Evolutionary conservation across 1,140 invertebrate species (phyloP), one percentile per base, ranked within the genome.

Genomic region (Pectinophora gossypiella): DNA sequence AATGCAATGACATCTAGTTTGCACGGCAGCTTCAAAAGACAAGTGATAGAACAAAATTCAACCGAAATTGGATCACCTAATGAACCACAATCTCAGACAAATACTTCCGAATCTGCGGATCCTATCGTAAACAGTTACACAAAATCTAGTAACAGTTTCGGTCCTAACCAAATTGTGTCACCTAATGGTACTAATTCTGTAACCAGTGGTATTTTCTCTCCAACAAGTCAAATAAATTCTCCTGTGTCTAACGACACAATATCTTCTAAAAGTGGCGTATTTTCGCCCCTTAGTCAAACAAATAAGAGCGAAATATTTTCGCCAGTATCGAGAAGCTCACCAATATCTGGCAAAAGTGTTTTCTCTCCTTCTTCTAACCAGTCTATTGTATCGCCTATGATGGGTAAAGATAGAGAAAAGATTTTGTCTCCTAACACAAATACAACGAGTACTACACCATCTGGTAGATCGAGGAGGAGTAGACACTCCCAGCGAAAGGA

Each of bases 401-500:
- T 74, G 42, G 77, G 76, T 48, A 90, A 89, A 62, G 89, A 89
- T 51, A 64, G 79, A 19, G 85, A 87, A 21, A 89, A 89, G 72
- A 63, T 90, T 45, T 57, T 90, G 51, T 90, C 89, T 48, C 90
- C 88, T 20, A 83, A 74, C 67, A 85, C 65, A 65, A 90, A 87
- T 71, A 89, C 77, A 43, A 70, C 79, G 46, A 88, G 84, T 64
- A 83, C 77, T 22, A 89, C 87, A 45, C 86, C 86, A 50, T 88
- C 87, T 64, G 85, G 87, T 72, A 84, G 86, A 82, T 87, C 86
- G 23, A 81, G 86, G 57, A 76, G 85, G 68, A 89, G 85, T 78
- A 88, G 87, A 60, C 86, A 89, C 72, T 89, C 85, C 56, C 73
- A 80, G 38, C 74, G 89, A 68, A 92, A 92, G 84, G 89, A 92